phyloP scores from a whole-genome alignment of 2,113 vertebrate species.

The Pteronura brasiliensis region DNA sequence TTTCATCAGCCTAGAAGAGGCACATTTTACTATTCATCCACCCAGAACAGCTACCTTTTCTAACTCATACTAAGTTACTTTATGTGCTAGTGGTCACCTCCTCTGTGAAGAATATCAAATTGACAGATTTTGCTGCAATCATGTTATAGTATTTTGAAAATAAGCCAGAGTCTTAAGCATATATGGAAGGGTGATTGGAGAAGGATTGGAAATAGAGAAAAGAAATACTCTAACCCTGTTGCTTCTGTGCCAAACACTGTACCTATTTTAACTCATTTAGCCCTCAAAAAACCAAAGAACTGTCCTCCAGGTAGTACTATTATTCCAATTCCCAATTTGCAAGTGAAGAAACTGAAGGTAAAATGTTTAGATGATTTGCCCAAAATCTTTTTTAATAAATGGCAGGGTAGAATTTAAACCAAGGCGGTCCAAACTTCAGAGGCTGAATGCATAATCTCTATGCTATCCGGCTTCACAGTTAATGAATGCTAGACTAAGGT shows the following conservation, averaged over 20 bases:
- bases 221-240: not conserved
- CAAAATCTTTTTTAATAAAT: not conserved
- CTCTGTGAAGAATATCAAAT: not conserved
- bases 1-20: not conserved
- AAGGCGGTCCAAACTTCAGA: not conserved
- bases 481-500: not conserved
- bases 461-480: not conserved
- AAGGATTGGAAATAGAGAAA: not conserved
- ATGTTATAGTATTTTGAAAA: not conserved
- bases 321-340: not conserved
- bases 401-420: not conserved
- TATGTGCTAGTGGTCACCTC: not conserved
- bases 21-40: not conserved
- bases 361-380: not conserved
- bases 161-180: not conserved
- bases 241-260: not conserved
- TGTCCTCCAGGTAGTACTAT: not conserved
- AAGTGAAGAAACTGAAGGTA: not conserved
- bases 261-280: not conserved
- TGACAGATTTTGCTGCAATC: not conserved
- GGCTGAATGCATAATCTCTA: not conserved
- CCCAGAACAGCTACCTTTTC: not conserved
- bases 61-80: not conserved
- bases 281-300: not conserved
- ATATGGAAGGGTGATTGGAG: not conserved